These are phyloP conservation scores for Cerceris rybyensis DNA, from an alignment of 2,888 invertebrate genomes.

Conservation along the genomic window DNA sequence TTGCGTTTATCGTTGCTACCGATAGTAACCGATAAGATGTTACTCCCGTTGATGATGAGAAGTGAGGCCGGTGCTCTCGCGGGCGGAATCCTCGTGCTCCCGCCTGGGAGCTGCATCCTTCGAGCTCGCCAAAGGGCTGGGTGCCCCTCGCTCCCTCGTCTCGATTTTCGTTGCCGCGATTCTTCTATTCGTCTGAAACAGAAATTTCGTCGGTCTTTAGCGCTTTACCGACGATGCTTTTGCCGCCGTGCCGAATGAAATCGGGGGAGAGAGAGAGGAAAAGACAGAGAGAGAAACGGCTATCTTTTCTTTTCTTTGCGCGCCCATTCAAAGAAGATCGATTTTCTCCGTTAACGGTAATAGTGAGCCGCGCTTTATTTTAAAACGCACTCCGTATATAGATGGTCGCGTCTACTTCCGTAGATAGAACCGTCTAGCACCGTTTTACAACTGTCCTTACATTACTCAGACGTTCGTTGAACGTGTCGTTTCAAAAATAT, in stretches of 20 bases:
- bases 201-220: slow-evolving; percentile 20
- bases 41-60: slow-evolving; percentile 74
- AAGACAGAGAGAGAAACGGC: too few relatives aligned
- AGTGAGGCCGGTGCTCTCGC: slow-evolving; percentile 76
- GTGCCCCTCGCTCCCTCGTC: slow-evolving; percentile 80
- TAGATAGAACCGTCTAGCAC: slow-evolving; percentile 31
- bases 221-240: too few relatives aligned
- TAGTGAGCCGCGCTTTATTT: slow-evolving; percentile 50
- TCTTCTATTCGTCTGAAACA: slow-evolving; percentile 67
- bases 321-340: slow-evolving; percentile 46
- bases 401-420: slow-evolving; percentile 34
- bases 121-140: slow-evolving; percentile 81
- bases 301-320: slow-evolving; percentile 4
- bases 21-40: slow-evolving; percentile 64
- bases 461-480: slow-evolving; percentile 4
- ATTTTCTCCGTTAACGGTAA: slow-evolving; percentile 40
- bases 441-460: slow-evolving; percentile 14
- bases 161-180: slow-evolving; percentile 74
- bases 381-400: slow-evolving; percentile 43
- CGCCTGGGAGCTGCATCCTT: slow-evolving; percentile 82
- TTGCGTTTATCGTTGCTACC: slow-evolving; percentile 58
- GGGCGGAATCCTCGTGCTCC: slow-evolving; percentile 80
- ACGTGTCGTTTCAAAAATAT: neutral
- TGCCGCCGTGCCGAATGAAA: too few relatives aligned
- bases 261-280: too few relatives aligned